These are phyloP conservation scores for Epizoanthus fatuus DNA, from an alignment of 92 coral and sea anemone species.

Conservation along the genomic window DNA sequence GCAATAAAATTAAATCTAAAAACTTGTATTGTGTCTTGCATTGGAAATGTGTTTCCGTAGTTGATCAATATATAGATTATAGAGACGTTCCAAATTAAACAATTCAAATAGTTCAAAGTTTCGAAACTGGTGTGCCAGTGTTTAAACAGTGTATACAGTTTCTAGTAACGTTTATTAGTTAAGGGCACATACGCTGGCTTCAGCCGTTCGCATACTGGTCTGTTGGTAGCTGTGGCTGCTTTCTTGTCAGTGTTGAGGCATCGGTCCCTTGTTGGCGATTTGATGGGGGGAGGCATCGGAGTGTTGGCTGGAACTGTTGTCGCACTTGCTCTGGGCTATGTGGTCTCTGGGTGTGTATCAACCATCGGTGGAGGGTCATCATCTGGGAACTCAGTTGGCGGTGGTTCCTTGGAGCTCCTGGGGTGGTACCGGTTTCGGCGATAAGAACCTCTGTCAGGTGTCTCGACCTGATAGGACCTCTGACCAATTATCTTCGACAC, in stretches of 20 bases:
- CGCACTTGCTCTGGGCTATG: background rate
- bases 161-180: background rate
- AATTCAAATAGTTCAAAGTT: too few relatives aligned
- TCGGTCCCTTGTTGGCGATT: too few relatives aligned
- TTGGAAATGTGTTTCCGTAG: background rate
- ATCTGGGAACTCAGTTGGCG: background rate
- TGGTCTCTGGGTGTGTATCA: background rate
- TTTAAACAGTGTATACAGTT: too few relatives aligned
- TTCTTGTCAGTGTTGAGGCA: background rate
- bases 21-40: background rate
- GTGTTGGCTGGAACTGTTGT: too few relatives aligned
- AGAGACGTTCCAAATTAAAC: background rate
- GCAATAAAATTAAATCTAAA: background rate
- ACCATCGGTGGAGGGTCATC: background rate
- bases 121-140: too few relatives aligned
- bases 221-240: background rate
- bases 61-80: background rate
- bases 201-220: conserved; percentile 4
- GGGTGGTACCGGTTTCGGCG: too few relatives aligned
- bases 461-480: too few relatives aligned
- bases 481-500: too few relatives aligned
- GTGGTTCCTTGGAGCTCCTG: too few relatives aligned
- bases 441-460: too few relatives aligned
- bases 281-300: too few relatives aligned
- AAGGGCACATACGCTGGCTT: conserved; percentile 9